Evolutionary conservation across 2,113 vertebrate species (phyloP), one percentile per base, ranked within the genome.

Genomic region (Trachemys scripta): DNA sequence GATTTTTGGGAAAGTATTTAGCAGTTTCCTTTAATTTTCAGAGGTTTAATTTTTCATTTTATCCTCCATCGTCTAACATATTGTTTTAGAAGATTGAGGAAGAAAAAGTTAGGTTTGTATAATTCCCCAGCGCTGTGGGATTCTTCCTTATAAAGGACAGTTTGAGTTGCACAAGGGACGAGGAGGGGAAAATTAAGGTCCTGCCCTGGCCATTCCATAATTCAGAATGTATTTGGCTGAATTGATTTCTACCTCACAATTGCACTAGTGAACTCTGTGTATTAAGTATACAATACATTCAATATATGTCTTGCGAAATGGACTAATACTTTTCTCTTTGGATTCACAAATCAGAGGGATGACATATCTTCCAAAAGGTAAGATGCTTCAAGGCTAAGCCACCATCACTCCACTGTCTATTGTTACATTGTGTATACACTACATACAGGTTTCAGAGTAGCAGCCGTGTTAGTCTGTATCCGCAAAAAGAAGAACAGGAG

Each of bases 1-100:
- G 95, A 92, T 92, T 47, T 89, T 91, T 88, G 83, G 31, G 76
- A 92, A 75, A 89, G 25, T 81, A 50, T 95, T 94, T 93, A 90
- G 45, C 82, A 2, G 27, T 14, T 92, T 79, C 49, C 86, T 88
- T 84, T 88, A 92, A 91, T n/a, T 96, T 94, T 94, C 90, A 89
- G 79, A 84, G n/a, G 80, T 95, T 85, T 80, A 80, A 78, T 82
- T 54, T 87, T 94, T 78, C 54, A 51, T 91, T 90, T 54, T 90
- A 69, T 72, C 8, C 2, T 19, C 11, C 54, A 25, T 87, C 42
- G 59, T 83, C 47, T 85, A 82, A 84, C 0, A 2, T 0, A 1
- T 80, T 90, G 35, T 84, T 93, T 92, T n/a, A 85, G 87, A 92
- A 89, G 10, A 6, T 14, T 10, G 1, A 59, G 80, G 87, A 49